These are phyloP conservation scores for Galeopsomyia nigrocyanea DNA, from an alignment of 2,888 invertebrate genomes.

Conservation along the genomic window DNA sequence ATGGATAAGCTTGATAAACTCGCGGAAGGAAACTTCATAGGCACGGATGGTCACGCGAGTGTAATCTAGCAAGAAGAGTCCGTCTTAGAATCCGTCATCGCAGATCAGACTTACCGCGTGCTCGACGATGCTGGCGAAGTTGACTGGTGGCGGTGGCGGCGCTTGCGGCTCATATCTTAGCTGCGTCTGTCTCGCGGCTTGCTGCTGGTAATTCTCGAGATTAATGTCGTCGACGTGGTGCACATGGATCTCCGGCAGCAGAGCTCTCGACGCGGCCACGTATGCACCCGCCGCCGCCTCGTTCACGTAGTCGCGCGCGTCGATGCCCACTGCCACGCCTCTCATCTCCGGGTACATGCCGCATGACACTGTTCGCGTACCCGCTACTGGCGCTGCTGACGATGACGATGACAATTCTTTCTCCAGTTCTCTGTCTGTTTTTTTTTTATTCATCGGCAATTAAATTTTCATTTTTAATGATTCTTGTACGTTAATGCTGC, in stretches of 20 bases:
- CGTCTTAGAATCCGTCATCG: too few species aligned
- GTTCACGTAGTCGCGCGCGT: slow-evolving; percentile 61
- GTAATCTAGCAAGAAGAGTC: too few species aligned
- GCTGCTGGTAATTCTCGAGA: slow-evolving; percentile 60
- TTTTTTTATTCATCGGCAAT: too few species aligned
- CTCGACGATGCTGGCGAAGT: slow-evolving; percentile 6
- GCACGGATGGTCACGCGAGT: too few species aligned
- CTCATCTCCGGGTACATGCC: slow-evolving; percentile 52
- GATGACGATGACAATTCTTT: slow-evolving; percentile 75
- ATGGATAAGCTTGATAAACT: too few species aligned
- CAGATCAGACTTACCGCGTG: too few species aligned
- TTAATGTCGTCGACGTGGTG: slow-evolving; percentile 65
- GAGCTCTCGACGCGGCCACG: slow-evolving; percentile 40
- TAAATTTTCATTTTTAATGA: too few species aligned
- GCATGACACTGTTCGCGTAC: too few species aligned
- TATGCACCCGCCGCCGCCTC: slow-evolving; percentile 55
- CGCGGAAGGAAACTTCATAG: too few species aligned
- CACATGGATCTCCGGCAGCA: slow-evolving; percentile 60
- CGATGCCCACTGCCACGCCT: slow-evolving; percentile 57
- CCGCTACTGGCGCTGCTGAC: slow-evolving; percentile 1
- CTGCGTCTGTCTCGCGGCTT: slow-evolving; percentile 3
- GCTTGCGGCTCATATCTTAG: not conserved
- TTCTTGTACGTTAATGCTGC: too few species aligned
- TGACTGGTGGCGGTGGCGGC: slow-evolving; percentile 21
- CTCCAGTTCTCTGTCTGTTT: slow-evolving; percentile 49